phyloP scores from a whole-genome alignment of 2,888 invertebrate species.

The Drosophila kanekoi region DNA sequence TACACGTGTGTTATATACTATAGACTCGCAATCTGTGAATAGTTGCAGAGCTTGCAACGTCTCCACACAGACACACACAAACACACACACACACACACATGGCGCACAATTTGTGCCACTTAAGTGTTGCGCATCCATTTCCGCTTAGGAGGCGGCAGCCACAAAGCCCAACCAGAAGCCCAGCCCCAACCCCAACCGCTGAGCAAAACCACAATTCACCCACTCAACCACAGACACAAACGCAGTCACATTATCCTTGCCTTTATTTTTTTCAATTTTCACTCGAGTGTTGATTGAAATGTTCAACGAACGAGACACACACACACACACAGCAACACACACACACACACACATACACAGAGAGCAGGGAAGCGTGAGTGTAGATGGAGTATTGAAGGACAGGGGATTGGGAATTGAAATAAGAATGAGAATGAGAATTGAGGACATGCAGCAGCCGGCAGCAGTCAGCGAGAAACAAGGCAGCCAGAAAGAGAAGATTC shows the following conservation, averaged over 20 bases:
- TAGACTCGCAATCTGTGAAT: constrained; percentile 41
- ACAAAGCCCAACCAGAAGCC: background rate
- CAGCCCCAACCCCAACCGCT: background rate
- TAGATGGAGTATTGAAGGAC: constrained; percentile 3
- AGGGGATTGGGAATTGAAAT: constrained; percentile 1
- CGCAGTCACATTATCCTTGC: constrained; percentile 73
- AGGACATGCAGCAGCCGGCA: constrained; percentile 66
- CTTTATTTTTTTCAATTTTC: constrained; percentile 79
- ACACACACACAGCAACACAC: constrained; percentile 19
- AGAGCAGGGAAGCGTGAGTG: constrained; percentile 4
- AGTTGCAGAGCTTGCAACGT: constrained; percentile 46
- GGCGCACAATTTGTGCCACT: constrained; percentile 78
- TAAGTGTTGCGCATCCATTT: constrained; percentile 81
- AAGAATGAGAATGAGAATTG: constrained; percentile 30
- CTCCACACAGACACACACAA: constrained; percentile 30
- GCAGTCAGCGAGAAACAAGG: constrained; percentile 44
- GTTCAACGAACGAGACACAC: constrained; percentile 64
- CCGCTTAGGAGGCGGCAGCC: constrained; percentile 62
- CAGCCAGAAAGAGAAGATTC: constrained; percentile 34
- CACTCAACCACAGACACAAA: constrained; percentile 31
- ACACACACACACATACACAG: constrained; percentile 12
- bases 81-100: constrained; percentile 20
- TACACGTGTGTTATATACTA: constrained; percentile 17
- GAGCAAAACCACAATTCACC: constrained; percentile 7
- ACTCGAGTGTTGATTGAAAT: constrained; percentile 80